A percentile compares a stretch with the other conserved stretches of the same genome.
phyloP scores from a whole-genome alignment of 2,888 invertebrate species.

The Amphipyra tragopoginis region DNA sequence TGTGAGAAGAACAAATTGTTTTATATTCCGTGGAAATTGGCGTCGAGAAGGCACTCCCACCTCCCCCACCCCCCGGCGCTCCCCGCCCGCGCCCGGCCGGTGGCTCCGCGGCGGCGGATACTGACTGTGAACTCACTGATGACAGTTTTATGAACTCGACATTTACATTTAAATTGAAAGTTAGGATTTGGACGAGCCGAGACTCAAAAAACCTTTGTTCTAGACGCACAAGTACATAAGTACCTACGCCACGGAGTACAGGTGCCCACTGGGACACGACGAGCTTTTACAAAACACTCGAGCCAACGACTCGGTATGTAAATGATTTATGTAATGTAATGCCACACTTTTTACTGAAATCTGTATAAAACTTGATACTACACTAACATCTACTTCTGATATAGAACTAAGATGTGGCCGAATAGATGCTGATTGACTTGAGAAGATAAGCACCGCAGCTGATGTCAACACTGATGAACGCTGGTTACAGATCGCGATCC shows the following conservation, averaged over 20 bases:
- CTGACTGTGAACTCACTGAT: conserved; percentile 63
- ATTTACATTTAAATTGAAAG: conserved; percentile 75
- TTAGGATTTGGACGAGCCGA: conserved; percentile 57
- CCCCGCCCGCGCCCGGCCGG: background rate
- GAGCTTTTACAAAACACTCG: background rate
- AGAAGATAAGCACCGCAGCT: too few relatives aligned
- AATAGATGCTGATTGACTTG: too few relatives aligned
- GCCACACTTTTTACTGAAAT: too few relatives aligned
- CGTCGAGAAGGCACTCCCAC: conserved; percentile 40
- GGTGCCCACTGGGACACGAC: background rate
- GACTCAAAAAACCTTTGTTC: conserved; percentile 41
- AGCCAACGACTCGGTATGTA: too few relatives aligned
- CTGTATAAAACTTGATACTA: too few relatives aligned
- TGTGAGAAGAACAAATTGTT: conserved; percentile 72
- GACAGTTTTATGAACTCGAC: conserved; percentile 71
- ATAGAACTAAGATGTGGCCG: too few relatives aligned
- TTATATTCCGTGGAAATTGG: conserved; percentile 67
- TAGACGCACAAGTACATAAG: conserved; percentile 10
- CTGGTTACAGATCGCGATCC: too few relatives aligned
- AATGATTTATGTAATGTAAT: too few relatives aligned
- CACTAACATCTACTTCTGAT: too few relatives aligned
- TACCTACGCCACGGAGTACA: background rate
- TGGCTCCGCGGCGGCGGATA: conserved; percentile 34
- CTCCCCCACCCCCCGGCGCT: conserved; percentile 9
- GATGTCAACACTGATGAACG: too few relatives aligned